Percentiles rank a stretch among this genome's conserved stretches.
Evolutionary conservation across 1,140 invertebrate genomes (phyloP).

Genomic region (fruit fly (Drosophila melanogaster)): DNA sequence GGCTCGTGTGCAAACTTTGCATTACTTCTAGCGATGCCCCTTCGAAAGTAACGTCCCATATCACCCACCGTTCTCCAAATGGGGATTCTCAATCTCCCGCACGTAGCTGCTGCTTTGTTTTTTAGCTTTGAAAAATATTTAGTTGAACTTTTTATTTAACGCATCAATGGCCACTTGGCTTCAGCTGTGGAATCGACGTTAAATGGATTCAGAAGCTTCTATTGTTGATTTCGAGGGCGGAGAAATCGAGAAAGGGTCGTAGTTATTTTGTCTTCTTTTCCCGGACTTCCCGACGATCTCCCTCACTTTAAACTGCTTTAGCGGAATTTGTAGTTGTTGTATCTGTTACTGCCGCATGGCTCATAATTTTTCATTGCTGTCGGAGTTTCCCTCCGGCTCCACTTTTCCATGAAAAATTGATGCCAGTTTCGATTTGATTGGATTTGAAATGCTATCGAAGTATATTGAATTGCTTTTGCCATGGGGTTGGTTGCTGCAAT

Average conservation of each 20-base stretch:
- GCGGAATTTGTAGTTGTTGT: constrained; percentile 8
- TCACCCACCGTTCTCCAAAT: not conserved
- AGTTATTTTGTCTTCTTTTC: no score
- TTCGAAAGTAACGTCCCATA: not conserved
- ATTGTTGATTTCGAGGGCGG: constrained; percentile 22
- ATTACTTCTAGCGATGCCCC: constrained; percentile 37
- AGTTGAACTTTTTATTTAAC: constrained; percentile 77
- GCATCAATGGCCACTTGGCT: constrained; percentile 68
- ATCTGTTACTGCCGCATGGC: constrained; percentile 66
- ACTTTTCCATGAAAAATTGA: constrained; percentile 64
- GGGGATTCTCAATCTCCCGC: not conserved
- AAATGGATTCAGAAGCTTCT: constrained; percentile 7
- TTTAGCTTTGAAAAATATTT: constrained; percentile 69
- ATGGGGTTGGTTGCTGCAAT: constrained; percentile 24
- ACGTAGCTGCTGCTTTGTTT: constrained; percentile 51
- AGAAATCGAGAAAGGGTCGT: constrained; percentile 36
- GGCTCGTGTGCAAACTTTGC: constrained; percentile 54
- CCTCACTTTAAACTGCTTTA: constrained; percentile 31
- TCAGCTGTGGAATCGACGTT: constrained; percentile 7
- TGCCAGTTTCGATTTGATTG: constrained; percentile 71
- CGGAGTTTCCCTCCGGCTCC: constrained; percentile 36
- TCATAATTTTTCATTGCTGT: constrained; percentile 77
- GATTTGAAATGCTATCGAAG: constrained; percentile 69
- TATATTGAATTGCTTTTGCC: constrained; percentile 62
- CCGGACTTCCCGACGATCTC: not conserved